phyloP scores from a whole-genome alignment of 2,888 invertebrate species.

The Criorhina ranunculi region DNA sequence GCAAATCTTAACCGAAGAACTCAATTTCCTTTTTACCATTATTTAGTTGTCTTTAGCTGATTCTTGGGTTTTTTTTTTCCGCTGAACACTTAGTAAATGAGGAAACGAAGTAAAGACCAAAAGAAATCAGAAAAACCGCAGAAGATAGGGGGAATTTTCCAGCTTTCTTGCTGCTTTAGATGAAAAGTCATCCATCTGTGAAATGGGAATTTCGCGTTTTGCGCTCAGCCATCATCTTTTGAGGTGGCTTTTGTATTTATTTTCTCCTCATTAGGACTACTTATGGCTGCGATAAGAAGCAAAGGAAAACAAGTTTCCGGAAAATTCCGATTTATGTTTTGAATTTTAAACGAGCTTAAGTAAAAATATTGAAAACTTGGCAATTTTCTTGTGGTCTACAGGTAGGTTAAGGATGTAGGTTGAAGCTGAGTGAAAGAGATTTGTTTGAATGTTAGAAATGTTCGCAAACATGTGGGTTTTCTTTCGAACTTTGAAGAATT shows the following conservation, averaged over 20 bases:
- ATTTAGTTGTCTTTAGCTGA: constrained; percentile 73
- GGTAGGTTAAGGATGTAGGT: too few relatives aligned
- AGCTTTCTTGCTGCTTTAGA: constrained; percentile 56
- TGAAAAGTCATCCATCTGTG: constrained; percentile 73
- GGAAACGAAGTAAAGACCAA: constrained; percentile 70
- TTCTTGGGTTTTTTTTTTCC: constrained; percentile 42
- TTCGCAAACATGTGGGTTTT: too few relatives aligned
- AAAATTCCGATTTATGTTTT: constrained; percentile 17
- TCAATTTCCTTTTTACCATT: constrained; percentile 72
- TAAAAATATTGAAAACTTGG: not conserved
- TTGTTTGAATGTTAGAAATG: too few relatives aligned
- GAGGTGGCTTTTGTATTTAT: constrained; percentile 54
- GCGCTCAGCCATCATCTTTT: constrained; percentile 36
- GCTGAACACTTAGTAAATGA: constrained; percentile 69
- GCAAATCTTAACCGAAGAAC: constrained; percentile 74
- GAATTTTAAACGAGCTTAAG: constrained; percentile 28
- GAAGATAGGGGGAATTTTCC: constrained; percentile 66
- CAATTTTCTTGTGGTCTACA: not conserved
- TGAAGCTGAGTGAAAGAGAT: too few relatives aligned
- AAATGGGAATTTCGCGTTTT: constrained; percentile 71
- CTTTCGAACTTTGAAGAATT: too few relatives aligned
- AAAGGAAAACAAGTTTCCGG: constrained; percentile 19
- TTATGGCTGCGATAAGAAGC: constrained; percentile 24
- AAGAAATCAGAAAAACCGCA: constrained; percentile 49
- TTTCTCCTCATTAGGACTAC: constrained; percentile 44